Percentiles rank a stretch among this genome's conserved stretches.
These are phyloP conservation scores for Todiramphus saurophagus DNA, from an alignment of 2,113 vertebrate species.

Conservation along the genomic window DNA sequence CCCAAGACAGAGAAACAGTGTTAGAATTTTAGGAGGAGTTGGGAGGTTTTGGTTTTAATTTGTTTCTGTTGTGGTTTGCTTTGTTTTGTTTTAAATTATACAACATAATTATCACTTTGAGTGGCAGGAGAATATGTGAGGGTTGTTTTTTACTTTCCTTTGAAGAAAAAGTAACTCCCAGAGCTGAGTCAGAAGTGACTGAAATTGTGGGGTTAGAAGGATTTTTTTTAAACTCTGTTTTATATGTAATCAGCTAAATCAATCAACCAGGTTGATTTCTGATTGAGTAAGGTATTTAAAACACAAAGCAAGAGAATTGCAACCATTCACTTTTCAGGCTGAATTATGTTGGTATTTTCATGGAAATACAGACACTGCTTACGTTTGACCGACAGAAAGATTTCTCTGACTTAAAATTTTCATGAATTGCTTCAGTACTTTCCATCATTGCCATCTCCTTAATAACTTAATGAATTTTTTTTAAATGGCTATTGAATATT, in stretches of 20 bases:
- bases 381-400: not conserved
- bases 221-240: not conserved
- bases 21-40: too few species aligned
- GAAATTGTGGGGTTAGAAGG: not conserved
- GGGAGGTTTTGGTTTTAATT: not conserved
- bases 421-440: not conserved
- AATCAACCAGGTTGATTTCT: not conserved
- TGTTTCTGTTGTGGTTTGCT: not conserved
- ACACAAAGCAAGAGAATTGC: not conserved
- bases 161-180: not conserved
- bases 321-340: not conserved
- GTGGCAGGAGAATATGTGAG: not conserved
- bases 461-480: not conserved
- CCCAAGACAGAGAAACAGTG: too few species aligned
- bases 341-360: conserved; percentile 27
- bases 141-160: not conserved
- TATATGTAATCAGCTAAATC: not conserved
- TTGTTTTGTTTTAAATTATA: not conserved
- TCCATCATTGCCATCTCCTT: not conserved
- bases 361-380: not conserved
- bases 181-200: not conserved
- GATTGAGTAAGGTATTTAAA: conserved; percentile 20
- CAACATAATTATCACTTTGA: not conserved
- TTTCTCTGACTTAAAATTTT: not conserved
- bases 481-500: not conserved